phyloP scores from a whole-genome alignment of 2,888 invertebrate genomes.

The Odontomyia ornata region DNA sequence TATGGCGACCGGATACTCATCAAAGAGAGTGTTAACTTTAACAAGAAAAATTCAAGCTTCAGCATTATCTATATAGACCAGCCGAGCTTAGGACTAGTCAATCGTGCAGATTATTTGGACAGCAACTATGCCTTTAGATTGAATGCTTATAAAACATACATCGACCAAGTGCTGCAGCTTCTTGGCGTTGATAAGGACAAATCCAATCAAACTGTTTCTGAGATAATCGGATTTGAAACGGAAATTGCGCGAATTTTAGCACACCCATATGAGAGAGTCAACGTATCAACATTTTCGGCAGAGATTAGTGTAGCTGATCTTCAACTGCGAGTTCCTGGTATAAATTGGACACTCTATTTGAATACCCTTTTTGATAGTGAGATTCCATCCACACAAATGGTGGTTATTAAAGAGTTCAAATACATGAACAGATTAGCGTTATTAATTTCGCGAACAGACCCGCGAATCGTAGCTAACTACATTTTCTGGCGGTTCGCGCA shows the following conservation, averaged over 20 bases:
- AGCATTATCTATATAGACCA: constrained; percentile 88
- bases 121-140: constrained; percentile 71
- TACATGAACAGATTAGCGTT: constrained; percentile 72
- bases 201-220: background rate
- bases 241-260: constrained; percentile 70
- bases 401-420: constrained; percentile 73
- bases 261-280: constrained; percentile 76
- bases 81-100: constrained; percentile 76
- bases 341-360: constrained; percentile 74
- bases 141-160: constrained; percentile 77
- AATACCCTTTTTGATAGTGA: constrained; percentile 71
- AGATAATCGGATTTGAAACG: constrained; percentile 2
- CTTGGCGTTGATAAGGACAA: constrained; percentile 70
- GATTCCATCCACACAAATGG: constrained; percentile 68
- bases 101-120: constrained; percentile 76
- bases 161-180: constrained; percentile 72
- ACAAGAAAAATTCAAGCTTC: constrained; percentile 82
- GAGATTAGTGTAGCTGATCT: constrained; percentile 76
- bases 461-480: constrained; percentile 75
- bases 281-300: constrained; percentile 80
- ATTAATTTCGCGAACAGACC: constrained; percentile 68
- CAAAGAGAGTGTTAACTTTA: constrained; percentile 75
- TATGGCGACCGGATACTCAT: constrained; percentile 83
- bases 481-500: constrained; percentile 80
- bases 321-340: constrained; percentile 70